Evolutionary conservation across 2,888 invertebrate genomes (phyloP), one percentile per base, ranked within the genome.

Genomic region (Nipponacmea schrenckii): DNA sequence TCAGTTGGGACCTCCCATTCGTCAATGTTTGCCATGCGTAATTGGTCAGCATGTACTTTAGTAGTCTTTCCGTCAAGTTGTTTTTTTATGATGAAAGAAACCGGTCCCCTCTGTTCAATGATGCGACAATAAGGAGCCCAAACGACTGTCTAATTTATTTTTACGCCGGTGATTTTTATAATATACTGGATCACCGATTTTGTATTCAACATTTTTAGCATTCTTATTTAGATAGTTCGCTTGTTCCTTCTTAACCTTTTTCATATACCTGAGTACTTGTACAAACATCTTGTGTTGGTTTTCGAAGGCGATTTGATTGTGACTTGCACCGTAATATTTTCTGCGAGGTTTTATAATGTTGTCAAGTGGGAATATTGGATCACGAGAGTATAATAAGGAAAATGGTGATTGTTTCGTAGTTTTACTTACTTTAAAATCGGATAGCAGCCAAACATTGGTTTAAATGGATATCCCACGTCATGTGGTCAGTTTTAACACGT

Each of bases 41-140:
- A n/a, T 8, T 71, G 69, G 4, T 67, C 64, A 10, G 71, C 71
- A 44, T 74, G 71, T 12, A 15, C 27, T 46, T 70, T 70, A 7
- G 67, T 66, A 10, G 46, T 31, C 8, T n/a, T 39, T 17, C 66
- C 66, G 15, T 45, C 20, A 2, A 67, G 26, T 27, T 70, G 70
- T 45, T 67, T 67, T 26, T 62, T 70, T 45, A 70, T 67, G 14
- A 62, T 70, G 62, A 66, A 67, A 15, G 44, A 69, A 15, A 72
- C 66, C 12, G 74, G 75, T n/a, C 62, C 17, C 14, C 10, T 74
- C 50, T 75, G 69, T 66, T 77, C 74, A 26, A 75, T 70, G 10
- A 76, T 73, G 45, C 74, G 64, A 67, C 67, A 77, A 62, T 72
- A 76, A 12, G 74, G 77, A 20, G 46, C 64, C 77, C 77, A 79